phyloP scores from a whole-genome alignment of 1,140 invertebrate species.

The Camponotus vicinus region DNA sequence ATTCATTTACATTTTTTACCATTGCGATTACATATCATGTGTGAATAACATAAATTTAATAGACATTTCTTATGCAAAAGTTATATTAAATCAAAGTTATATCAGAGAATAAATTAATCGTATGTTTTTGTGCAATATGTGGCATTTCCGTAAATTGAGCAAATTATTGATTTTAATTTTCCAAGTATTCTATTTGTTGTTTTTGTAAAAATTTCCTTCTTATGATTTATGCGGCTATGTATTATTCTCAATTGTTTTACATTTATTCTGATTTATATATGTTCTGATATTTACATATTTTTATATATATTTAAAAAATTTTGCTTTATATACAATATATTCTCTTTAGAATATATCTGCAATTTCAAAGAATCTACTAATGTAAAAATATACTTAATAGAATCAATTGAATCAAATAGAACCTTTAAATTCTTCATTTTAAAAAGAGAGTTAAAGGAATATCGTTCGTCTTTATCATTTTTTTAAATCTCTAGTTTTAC shows the following conservation, averaged over 20 bases:
- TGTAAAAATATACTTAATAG: neutral
- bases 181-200: neutral
- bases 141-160: neutral
- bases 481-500: constrained; percentile 6
- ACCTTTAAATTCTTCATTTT: constrained; percentile 3
- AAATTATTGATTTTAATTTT: constrained; percentile 18
- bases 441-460: neutral
- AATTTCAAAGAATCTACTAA: neutral
- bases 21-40: neutral
- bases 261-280: neutral
- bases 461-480: neutral
- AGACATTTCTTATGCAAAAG: neutral
- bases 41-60: neutral
- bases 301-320: neutral
- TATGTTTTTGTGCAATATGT: neutral
- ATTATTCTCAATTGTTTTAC: neutral
- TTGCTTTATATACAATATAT: neutral
- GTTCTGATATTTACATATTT: neutral
- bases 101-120: neutral
- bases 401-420: neutral
- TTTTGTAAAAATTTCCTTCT: neutral
- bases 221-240: neutral
- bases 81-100: neutral
- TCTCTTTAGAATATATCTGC: neutral
- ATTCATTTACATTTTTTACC: neutral